Evolutionary conservation across 2,797 vertebrate species (phyloP).

Genomic region (Prionace glauca): DNA sequence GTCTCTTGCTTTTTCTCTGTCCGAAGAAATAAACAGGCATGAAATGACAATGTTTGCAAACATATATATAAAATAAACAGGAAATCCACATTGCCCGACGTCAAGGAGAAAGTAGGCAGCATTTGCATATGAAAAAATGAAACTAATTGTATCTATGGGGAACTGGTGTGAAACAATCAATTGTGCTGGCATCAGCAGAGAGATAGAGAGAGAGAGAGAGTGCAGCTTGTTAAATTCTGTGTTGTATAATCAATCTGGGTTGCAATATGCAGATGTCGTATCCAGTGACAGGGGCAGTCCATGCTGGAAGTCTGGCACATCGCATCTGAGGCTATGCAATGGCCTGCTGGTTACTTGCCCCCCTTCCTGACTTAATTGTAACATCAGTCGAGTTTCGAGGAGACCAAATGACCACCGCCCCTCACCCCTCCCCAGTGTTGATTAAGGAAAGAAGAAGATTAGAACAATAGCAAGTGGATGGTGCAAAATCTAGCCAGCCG

Average conservation of each 20-base stretch:
- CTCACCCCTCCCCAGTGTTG: too few species aligned
- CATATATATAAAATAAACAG: background rate
- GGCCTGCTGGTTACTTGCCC: background rate
- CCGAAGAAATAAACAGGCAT: slow-evolving; percentile 49
- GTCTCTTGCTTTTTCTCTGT: slow-evolving; percentile 54
- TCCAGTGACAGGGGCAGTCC: background rate
- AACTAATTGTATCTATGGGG: slow-evolving; percentile 37
- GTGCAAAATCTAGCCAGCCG: background rate
- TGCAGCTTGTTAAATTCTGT: slow-evolving; percentile 35
- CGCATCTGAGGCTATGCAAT: background rate
- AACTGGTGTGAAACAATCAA: slow-evolving; percentile 34
- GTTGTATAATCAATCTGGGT: slow-evolving; percentile 34
- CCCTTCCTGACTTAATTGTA: background rate
- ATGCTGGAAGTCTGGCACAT: background rate
- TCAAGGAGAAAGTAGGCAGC: background rate
- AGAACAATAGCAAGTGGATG: background rate
- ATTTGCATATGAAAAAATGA: slow-evolving; percentile 37
- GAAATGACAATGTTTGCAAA: background rate
- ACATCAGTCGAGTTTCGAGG: background rate
- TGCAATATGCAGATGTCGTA: slow-evolving; percentile 30
- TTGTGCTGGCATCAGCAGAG: slow-evolving; percentile 11
- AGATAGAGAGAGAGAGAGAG: too few species aligned
- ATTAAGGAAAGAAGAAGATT: background rate
- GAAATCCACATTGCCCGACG: background rate
- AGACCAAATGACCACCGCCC: background rate